Base-by-base conservation (phyloP, 2,113 vertebrate genomes). In the Oryzias curvinotus region DNA sequence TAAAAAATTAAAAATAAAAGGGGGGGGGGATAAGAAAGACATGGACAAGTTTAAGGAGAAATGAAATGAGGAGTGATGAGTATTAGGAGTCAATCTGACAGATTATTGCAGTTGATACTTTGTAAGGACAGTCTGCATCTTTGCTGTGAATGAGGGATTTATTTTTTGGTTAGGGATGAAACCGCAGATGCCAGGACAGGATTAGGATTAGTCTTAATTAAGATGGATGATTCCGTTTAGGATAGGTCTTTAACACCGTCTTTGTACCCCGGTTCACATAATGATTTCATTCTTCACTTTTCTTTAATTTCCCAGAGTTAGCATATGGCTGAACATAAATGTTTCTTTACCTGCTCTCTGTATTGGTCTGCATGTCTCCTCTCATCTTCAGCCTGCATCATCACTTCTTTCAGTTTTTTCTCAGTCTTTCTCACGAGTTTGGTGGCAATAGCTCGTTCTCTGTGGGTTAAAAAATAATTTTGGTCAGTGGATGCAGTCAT, bases 351-450 rank as follows among this genome's bases (percentile, higher is more conserved):
- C 93, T 95, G 94, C 61, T 96, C 95, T 85, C 93, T 93, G 86
- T 93, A 95, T 81, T 95, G 95, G 86, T 97, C 95, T 0, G 94
- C 93, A 17, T 91, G 94, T 55, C 95, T 90, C 56, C 95, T 85
- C 75, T 96, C 95, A 36, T 97, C 95, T 16, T 97, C 95, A n/a
- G 94, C 93, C 81, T 97, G 95, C 70, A 97, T 90, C 75, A 96
- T 82, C 67, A 94, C 93, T 65, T 97, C 95, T 62, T 97, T 97
- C 25, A 97, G 90, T 70, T 95, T 93, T 88, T 97, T 97, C 81
- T 97, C 95, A 0, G 94, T 93, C 81, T 95, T 93, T 23, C 95
- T 88, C 21, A 94, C 89, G 68, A 95, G 81, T 69, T 96, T 96
- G 83, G 91, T 95, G 0, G 94, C 93, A 3, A 94, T 88, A 3